Base-by-base conservation (phyloP, 2,888 invertebrate genomes). In the Blastobasis adustella region DNA sequence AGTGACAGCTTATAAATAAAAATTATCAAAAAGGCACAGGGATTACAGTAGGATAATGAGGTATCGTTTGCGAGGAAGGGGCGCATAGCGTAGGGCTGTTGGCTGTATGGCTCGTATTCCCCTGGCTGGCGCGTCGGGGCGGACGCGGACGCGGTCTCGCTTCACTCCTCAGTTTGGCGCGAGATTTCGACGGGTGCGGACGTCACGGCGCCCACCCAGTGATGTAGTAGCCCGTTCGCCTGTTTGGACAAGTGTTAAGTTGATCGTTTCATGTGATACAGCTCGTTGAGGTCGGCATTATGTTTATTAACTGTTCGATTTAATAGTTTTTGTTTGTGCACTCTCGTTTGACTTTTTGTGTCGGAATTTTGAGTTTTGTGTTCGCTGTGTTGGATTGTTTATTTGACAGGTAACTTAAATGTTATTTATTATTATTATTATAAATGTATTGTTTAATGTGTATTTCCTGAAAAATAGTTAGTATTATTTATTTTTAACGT, bases 211-310 rank as follows among this genome's bases (percentile, higher is more conserved):
- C 61, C 23, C 59, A 54, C 59, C 70, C 72, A 76, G 79, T 77
- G 70, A 76, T 81, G 78, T 80, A 75, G 73, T 69, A 71, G 69
- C 68, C 59, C 66, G 61, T 61, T 69, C 66, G 73, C 66, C 78
- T 80, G 79, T 83, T 86, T 84, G 79, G 79, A 87, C 85, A 86
- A 87, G 85, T 87, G 86, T 80, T 83, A 85, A 86, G 82, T 86
- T 85, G 84, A 84, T 85, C 84, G 85, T 83, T 84, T 80, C 75
- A 81, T 84, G 82, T 83, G 85, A 82, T 84, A 84, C 76, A 76
- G 73, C 81, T 79, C 74, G 79, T 79, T 73, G 76, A 71, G 68
- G 74, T 76, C 80, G 76, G 74, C 79, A 83, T 82, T 82, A 84
- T 86, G 86, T 84, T 83, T 79, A 83, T 81, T 80, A 76, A 82